A percentile compares a stretch with the other conserved stretches of the same genome.
phyloP scores from a whole-genome alignment of 2,797 vertebrate species.

The Lagorchestes hirsutus region DNA sequence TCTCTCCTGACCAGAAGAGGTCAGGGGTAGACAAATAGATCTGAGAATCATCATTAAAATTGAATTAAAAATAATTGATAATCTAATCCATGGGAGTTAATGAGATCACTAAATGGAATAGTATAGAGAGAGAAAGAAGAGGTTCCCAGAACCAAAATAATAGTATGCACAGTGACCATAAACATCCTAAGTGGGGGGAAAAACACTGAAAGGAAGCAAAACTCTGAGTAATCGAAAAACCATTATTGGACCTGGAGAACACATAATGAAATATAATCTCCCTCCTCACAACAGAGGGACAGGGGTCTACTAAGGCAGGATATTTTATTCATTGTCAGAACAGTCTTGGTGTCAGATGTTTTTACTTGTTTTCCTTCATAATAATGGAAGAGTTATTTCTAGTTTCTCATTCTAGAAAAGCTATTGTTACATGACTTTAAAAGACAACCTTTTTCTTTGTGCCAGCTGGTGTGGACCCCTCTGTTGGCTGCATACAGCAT shows the following conservation, averaged over 20 bases:
- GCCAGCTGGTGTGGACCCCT: slow-evolving; percentile 96
- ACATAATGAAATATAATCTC: background rate
- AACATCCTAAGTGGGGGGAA: background rate
- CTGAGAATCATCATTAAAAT: background rate
- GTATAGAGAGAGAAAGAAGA: background rate
- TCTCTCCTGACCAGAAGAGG: background rate
- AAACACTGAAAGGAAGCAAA: background rate
- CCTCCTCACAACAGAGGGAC: background rate
- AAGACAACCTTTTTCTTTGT: slow-evolving; percentile 56
- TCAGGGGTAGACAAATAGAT: background rate
- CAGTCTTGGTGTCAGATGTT: background rate
- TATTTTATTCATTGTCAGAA: background rate
- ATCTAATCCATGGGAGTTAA: background rate
- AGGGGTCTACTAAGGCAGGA: background rate
- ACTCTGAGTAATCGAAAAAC: background rate
- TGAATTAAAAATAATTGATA: background rate
- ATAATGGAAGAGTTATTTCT: background rate
- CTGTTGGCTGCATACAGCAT: slow-evolving; percentile 96
- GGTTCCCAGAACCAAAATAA: background rate
- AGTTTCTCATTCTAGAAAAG: background rate
- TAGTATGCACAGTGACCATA: background rate
- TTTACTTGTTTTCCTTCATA: background rate
- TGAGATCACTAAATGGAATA: background rate
- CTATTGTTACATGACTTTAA: background rate
- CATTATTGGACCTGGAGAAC: background rate